A percentile compares a stretch with the other conserved stretches of the same genome.
Conservation (phyloP, 2,888 invertebrate genomes). For the Heliconius sara region DNA sequence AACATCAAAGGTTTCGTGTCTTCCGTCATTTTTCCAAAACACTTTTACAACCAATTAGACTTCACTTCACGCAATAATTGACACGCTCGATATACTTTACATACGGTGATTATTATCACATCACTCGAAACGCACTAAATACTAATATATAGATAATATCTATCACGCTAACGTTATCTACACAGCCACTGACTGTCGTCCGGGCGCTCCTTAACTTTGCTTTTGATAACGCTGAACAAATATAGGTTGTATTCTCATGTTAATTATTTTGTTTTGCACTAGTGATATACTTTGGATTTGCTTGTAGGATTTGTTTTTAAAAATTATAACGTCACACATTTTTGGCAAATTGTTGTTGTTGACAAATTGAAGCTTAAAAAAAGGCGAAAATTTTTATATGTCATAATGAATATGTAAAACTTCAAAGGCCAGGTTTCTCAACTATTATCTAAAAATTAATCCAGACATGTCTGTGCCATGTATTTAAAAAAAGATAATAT, state of each 20-base stretch:
- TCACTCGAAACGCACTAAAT: constrained; percentile 40
- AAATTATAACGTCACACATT: not conserved
- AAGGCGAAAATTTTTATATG: not conserved
- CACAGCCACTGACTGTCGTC: constrained; percentile 42
- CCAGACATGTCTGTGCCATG: not conserved
- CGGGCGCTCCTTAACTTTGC: constrained; percentile 54
- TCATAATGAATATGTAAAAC: not conserved
- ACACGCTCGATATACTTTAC: not conserved
- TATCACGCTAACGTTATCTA: constrained; percentile 45
- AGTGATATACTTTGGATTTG: not conserved
- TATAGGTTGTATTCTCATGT: constrained; percentile 46
- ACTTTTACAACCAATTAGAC: constrained; percentile 22
- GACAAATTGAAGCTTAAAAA: not conserved
- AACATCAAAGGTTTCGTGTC: constrained; percentile 65
- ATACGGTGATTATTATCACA: constrained; percentile 35
- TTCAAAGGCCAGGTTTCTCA: not conserved
- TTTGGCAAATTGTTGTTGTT: not conserved
- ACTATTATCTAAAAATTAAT: not conserved
- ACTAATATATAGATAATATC: constrained; percentile 30
- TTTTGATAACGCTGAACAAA: constrained; percentile 54
- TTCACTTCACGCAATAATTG: constrained; percentile 4
- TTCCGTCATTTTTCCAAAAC: constrained; percentile 58
- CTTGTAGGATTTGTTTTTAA: not conserved
- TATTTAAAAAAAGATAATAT: too few species aligned
- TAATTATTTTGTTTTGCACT: constrained; percentile 1